Evolutionary conservation across 2,888 invertebrate genomes (phyloP), one percentile per base, ranked within the genome.

Genomic region (Thymelicus acteon): DNA sequence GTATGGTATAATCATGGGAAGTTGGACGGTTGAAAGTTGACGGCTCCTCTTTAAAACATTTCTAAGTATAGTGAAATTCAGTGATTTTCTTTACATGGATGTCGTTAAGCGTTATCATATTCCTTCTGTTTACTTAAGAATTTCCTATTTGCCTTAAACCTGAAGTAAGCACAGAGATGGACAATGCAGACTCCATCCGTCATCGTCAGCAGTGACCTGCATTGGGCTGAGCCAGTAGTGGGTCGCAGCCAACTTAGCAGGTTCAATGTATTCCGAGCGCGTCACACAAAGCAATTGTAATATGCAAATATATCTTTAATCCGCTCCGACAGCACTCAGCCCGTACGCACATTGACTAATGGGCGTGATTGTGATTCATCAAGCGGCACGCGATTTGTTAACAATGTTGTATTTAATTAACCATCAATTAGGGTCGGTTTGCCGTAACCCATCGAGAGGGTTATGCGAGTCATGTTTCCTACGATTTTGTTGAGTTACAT

Each of bases 341-440:
- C 68, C 60, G 12, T 62, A 61, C 72, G 63, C 31, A 31, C 47
- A 48, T 60, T 72, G 67, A 74, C 58, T 72, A 64, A 69, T 69
- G 58, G 69, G 5, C 15, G 47, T 10, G 39, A 70, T 72, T 47
- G 74, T 79, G 77, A 79, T 72, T 79, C 78, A 76, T 54, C 39
- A 71, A 10, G 48, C 12, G 49, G 12, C 79, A 84, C 71, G 79
- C 84, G 77, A 83, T 82, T 84, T 79, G 77, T 80, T 80, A 78
- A 77, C 80, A 72, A 75, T 75, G 72, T 77, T 75, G 73, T 78
- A 80, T 79, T 75, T 80, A 79, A 82, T 80, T 76, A 73, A 74
- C 74, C 73, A 77, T 80, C 82, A 81, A 86, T 85, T 86, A 82
- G 76, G 78, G 75, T 76, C 70, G 73, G 80, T 83, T 84, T 79